These are phyloP conservation scores for Sesia apiformis DNA, from an alignment of 2,888 invertebrate genomes.

Conservation along the genomic window DNA sequence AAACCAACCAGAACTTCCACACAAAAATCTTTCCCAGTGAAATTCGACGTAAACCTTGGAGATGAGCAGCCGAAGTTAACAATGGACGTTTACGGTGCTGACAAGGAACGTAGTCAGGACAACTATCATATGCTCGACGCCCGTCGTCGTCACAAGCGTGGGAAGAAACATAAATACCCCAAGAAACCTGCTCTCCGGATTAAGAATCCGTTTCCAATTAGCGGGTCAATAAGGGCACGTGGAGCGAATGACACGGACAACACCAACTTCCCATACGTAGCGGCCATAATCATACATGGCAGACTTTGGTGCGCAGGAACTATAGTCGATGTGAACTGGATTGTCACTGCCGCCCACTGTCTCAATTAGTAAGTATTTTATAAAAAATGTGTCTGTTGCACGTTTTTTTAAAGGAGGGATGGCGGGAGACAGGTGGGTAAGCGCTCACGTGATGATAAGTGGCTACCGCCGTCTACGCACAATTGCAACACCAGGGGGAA, in stretches of 20 bases:
- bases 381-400: too few species aligned
- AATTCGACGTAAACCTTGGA: constrained; percentile 20
- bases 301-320: constrained; percentile 60
- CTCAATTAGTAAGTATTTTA: constrained; percentile 52
- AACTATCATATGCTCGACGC: not conserved
- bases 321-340: constrained; percentile 59
- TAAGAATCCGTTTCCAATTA: constrained; percentile 23
- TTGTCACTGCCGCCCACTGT: constrained; percentile 61
- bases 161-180: not conserved
- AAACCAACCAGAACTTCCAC: too few species aligned
- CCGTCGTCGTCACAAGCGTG: not conserved
- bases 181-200: constrained; percentile 19
- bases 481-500: too few species aligned
- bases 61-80: constrained; percentile 4
- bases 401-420: too few species aligned
- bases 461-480: too few species aligned
- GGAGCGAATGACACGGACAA: constrained; percentile 43
- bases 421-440: too few species aligned
- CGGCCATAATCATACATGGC: constrained; percentile 56
- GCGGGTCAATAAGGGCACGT: constrained; percentile 23
- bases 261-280: constrained; percentile 55
- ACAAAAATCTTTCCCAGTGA: constrained; percentile 14
- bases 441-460: too few species aligned
- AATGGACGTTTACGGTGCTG: not conserved
- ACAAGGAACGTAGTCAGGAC: too few species aligned